Percentiles rank a stretch among this genome's conserved stretches.
These are phyloP conservation scores for Lophochroa leadbeateri DNA, from an alignment of 2,113 vertebrate species.

Conservation along the genomic window DNA sequence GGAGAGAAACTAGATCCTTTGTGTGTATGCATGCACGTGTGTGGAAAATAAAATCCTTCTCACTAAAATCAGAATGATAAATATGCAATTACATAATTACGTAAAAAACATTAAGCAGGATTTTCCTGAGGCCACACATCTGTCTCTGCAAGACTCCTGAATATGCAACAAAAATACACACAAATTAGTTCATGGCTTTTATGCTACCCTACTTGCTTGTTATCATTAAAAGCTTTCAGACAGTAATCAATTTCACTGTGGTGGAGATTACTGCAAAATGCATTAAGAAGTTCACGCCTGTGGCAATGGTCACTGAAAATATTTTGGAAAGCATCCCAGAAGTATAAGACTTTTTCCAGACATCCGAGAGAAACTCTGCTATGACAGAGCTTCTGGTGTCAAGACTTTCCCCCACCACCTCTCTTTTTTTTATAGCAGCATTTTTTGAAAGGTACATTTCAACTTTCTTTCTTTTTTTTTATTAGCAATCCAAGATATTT, in stretches of 20 bases:
- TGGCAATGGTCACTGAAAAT: slow-evolving; percentile 70
- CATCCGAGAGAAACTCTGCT: slow-evolving; percentile 62
- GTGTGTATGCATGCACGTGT: not conserved
- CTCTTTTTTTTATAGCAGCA: not conserved
- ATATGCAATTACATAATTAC: slow-evolving; percentile 2
- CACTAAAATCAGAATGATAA: not conserved
- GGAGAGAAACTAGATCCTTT: not conserved
- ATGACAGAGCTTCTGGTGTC: slow-evolving; percentile 65
- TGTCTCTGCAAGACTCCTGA: slow-evolving; percentile 22
- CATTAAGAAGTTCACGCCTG: slow-evolving; percentile 79
- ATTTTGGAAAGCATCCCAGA: slow-evolving; percentile 77
- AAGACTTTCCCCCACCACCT: not conserved
- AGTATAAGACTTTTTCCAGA: slow-evolving; percentile 80
- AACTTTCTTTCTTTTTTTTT: not conserved
- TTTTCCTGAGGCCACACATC: slow-evolving; percentile 45
- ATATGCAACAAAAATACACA: slow-evolving; percentile 35
- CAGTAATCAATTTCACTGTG: slow-evolving; percentile 69
- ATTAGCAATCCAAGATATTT: slow-evolving; percentile 3
- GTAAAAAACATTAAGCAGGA: not conserved
- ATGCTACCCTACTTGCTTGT: slow-evolving; percentile 23
- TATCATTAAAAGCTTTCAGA: slow-evolving; percentile 75
- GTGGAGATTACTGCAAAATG: slow-evolving; percentile 74
- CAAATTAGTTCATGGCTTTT: slow-evolving; percentile 18
- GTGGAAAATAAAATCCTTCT: not conserved
- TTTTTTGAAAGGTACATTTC: slow-evolving; percentile 58